Evolutionary conservation across 1,140 invertebrate species (phyloP).

Genomic region (Anoplophora glabripennis): DNA sequence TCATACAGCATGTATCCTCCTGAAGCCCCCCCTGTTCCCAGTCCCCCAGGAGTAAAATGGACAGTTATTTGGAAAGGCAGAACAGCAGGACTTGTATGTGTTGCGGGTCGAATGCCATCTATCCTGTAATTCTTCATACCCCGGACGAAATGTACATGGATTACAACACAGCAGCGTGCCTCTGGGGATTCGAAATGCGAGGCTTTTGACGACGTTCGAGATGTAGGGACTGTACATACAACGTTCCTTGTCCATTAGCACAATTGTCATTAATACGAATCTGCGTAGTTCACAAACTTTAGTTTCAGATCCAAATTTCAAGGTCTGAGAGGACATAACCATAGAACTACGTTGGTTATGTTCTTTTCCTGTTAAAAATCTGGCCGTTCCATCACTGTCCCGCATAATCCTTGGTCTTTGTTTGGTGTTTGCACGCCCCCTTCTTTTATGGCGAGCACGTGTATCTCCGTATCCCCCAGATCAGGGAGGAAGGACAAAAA

Average conservation of each 20-base stretch:
- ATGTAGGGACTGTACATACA: background rate
- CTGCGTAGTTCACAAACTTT: background rate
- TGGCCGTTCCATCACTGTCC: too few species aligned
- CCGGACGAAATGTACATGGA: conserved; percentile 1
- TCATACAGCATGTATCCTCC: too few species aligned
- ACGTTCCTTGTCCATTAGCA: background rate
- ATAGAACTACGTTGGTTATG: too few species aligned
- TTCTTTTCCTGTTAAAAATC: too few species aligned
- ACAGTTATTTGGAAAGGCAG: conserved; percentile 4
- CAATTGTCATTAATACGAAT: background rate
- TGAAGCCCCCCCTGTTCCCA: background rate
- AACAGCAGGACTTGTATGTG: background rate
- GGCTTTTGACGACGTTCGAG: background rate
- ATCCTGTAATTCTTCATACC: conserved; percentile 6
- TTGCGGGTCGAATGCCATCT: conserved; percentile 3
- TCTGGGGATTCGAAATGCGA: background rate
- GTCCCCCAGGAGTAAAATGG: conserved; percentile 2
- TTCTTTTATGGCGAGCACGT: too few species aligned
- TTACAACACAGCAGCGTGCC: background rate
- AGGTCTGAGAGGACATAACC: too few species aligned
- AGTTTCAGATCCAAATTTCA: background rate
- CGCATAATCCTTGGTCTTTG: too few species aligned
- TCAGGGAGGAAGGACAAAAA: too few species aligned
- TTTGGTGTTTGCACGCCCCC: too few species aligned
- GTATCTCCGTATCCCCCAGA: too few species aligned